Percentiles rank a stretch among this genome's conserved stretches.
These are phyloP conservation scores for Aeoliscus strigatus DNA, from an alignment of 2,797 vertebrate genomes.

Conservation along the genomic window DNA sequence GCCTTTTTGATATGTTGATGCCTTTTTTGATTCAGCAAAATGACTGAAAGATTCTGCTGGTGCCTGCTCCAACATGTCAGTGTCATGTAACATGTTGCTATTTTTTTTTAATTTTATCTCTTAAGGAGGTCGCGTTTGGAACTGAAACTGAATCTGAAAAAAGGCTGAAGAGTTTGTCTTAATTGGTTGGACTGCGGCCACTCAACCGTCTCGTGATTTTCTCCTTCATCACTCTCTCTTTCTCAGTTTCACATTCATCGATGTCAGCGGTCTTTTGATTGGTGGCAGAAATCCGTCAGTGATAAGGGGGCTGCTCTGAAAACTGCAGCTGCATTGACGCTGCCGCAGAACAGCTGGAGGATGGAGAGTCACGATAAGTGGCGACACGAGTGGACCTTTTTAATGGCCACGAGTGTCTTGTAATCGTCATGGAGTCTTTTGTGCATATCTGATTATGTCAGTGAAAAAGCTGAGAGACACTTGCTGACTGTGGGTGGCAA, in stretches of 20 bases:
- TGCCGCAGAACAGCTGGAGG: constrained; percentile 24
- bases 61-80: constrained; percentile 16
- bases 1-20: constrained; percentile 71
- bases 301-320: constrained; percentile 30
- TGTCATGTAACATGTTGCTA: constrained; percentile 16
- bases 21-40: constrained; percentile 50
- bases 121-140: too few relatives aligned
- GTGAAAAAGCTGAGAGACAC: constrained; percentile 11
- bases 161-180: too few relatives aligned
- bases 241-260: constrained; percentile 6
- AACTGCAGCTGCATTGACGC: constrained; percentile 27
- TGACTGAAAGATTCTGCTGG: constrained; percentile 29
- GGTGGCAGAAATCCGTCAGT: constrained; percentile 19
- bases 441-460: constrained; percentile 11
- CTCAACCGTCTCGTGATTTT: too few relatives aligned
- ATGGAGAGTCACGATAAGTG: constrained; percentile 23
- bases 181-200: neutral
- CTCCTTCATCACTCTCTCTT: too few relatives aligned
- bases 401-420: constrained; percentile 22
- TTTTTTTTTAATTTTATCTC: neutral
- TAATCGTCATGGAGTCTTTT: constrained; percentile 24
- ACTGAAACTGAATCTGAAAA: too few relatives aligned
- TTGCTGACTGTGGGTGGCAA: too few relatives aligned
- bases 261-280: constrained; percentile 22
- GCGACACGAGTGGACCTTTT: constrained; percentile 19